A percentile compares a stretch with the other conserved stretches of the same genome.
These are phyloP conservation scores for Ligdia adustata DNA, from an alignment of 2,888 invertebrate genomes.

Conservation along the genomic window DNA sequence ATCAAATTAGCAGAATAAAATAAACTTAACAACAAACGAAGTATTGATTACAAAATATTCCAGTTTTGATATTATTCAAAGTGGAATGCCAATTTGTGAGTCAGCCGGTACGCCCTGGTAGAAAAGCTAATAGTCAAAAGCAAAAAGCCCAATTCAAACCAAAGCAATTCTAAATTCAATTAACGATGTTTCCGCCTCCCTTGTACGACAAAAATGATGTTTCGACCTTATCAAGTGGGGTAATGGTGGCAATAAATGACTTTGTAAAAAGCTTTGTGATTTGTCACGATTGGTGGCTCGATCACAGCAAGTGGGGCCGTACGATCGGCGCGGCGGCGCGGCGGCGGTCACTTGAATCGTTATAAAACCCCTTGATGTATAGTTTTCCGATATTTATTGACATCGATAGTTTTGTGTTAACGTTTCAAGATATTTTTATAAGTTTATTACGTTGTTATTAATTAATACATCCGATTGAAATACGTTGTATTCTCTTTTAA, in stretches of 20 bases:
- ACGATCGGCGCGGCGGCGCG: too few relatives aligned
- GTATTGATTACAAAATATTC: constrained; percentile 30
- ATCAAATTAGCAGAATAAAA: too few relatives aligned
- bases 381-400: constrained; percentile 12
- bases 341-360: background rate
- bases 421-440: too few relatives aligned
- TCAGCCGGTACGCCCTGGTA: constrained; percentile 20
- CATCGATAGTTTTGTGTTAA: constrained; percentile 10
- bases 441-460: too few relatives aligned
- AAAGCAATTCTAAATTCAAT: constrained; percentile 49
- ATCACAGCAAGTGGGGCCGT: constrained; percentile 22
- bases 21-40: too few relatives aligned
- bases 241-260: constrained; percentile 49
- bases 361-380: background rate
- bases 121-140: constrained; percentile 33
- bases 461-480: too few relatives aligned
- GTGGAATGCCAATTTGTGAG: constrained; percentile 23
- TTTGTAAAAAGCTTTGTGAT: constrained; percentile 40
- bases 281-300: constrained; percentile 37
- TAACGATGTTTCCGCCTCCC: constrained; percentile 47
- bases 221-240: constrained; percentile 41
- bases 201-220: constrained; percentile 43
- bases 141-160: constrained; percentile 31
- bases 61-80: constrained; percentile 38
- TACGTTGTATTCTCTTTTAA: too few relatives aligned